Percentiles rank a stretch among this genome's conserved stretches.
Conservation (phyloP, 2,797 vertebrate genomes). For the Gallinago stenura region DNA sequence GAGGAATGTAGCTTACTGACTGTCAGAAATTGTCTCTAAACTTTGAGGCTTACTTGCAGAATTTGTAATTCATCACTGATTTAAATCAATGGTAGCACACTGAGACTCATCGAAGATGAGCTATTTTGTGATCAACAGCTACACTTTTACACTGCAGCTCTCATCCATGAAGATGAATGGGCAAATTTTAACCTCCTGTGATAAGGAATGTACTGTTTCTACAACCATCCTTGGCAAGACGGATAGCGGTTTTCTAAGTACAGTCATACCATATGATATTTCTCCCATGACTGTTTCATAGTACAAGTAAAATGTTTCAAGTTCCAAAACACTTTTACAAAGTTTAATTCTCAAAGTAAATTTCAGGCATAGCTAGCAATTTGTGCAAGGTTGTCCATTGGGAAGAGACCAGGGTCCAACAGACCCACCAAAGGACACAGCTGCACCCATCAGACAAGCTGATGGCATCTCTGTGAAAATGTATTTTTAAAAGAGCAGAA, state of each 20-base stretch:
- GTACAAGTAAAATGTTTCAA: background rate
- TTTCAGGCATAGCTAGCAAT: background rate
- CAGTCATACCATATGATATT: background rate
- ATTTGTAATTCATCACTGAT: background rate
- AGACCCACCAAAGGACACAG: background rate
- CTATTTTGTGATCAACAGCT: background rate
- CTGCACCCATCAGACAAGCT: background rate
- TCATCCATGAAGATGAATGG: background rate
- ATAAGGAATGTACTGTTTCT: background rate
- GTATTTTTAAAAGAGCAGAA: background rate
- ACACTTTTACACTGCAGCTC: background rate
- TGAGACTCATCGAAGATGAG: background rate
- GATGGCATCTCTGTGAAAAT: background rate
- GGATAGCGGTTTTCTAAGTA: background rate
- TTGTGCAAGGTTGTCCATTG: background rate
- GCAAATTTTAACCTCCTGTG: background rate
- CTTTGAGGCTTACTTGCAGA: background rate
- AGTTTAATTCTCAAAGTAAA: background rate
- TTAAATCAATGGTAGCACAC: background rate
- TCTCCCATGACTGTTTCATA: background rate
- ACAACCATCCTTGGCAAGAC: background rate
- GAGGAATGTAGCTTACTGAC: background rate
- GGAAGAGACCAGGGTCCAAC: background rate
- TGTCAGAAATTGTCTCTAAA: background rate
- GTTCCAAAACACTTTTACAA: background rate